Percentiles rank a stretch among this genome's conserved stretches.
Evolutionary conservation across 30 jellyfish, hydroid and myxozoan species (phyloP).

Genomic region (Turritopsis dohrnii): DNA sequence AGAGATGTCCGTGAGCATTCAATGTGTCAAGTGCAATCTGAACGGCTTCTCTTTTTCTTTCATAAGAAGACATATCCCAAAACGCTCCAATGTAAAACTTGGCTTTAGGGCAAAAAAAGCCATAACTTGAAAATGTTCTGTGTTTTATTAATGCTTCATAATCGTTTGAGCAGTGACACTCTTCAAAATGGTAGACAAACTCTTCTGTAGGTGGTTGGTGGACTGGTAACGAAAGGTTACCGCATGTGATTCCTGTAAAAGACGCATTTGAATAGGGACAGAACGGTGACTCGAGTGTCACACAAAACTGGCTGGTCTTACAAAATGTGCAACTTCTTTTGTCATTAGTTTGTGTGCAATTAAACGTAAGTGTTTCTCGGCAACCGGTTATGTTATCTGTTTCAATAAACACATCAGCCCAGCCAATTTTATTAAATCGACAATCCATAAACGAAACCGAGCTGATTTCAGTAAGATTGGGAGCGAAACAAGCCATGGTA

Average conservation of each 20-base stretch:
- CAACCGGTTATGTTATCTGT: neutral
- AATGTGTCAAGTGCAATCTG: neutral
- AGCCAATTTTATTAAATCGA: neutral
- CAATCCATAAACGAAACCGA: neutral
- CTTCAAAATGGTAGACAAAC: neutral
- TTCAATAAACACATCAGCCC: neutral
- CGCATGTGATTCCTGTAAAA: neutral
- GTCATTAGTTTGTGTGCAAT: neutral
- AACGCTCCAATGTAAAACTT: constrained; percentile 2
- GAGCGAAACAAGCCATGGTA: constrained; percentile 2
- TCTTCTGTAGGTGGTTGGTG: neutral
- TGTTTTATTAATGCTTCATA: neutral
- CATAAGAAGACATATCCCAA: neutral
- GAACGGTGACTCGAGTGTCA: neutral
- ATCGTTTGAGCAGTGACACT: constrained; percentile 20
- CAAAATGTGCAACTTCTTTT: neutral
- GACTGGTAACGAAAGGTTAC: neutral
- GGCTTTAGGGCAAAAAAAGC: constrained; percentile 15
- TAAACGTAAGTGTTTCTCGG: neutral
- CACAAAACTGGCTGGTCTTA: neutral
- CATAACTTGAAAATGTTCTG: neutral
- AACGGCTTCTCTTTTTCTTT: neutral
- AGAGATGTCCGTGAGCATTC: neutral
- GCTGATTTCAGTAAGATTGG: neutral
- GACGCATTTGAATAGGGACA: neutral